Percentiles rank a stretch among this genome's conserved stretches.
Conservation (phyloP, 64 coral and sea anemone species). For the Astreopora myriophthalma region DNA sequence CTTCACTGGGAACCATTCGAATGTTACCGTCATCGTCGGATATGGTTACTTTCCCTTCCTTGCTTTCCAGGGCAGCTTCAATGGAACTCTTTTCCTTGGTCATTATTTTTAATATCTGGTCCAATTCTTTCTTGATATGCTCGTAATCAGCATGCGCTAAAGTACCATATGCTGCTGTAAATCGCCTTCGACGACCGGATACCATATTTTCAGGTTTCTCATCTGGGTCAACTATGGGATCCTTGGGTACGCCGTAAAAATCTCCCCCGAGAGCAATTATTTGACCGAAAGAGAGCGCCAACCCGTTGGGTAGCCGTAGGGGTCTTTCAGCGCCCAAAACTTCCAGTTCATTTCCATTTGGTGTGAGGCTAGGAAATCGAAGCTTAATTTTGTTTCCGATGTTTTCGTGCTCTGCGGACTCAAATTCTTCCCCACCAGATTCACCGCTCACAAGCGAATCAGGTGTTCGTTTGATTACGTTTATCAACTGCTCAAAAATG, state of each 20-base stretch:
- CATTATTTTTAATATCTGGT: conserved; percentile 69
- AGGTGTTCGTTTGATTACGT: conserved; percentile 37
- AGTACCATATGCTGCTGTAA: conserved; percentile 50
- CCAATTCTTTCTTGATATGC: conserved; percentile 48
- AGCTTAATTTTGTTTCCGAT: conserved; percentile 56
- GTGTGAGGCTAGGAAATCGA: conserved; percentile 16
- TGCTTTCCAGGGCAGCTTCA: conserved; percentile 10
- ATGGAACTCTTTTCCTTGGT: conserved; percentile 36
- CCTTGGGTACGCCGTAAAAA: conserved; percentile 63
- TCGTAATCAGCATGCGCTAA: conserved; percentile 27
- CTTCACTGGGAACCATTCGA: conserved; percentile 19
- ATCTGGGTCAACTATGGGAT: conserved; percentile 43
- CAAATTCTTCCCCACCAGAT: conserved; percentile 18
- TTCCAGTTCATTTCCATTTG: background rate
- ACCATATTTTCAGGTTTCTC: background rate
- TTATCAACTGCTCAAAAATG: conserved; percentile 4
- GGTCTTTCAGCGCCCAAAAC: background rate
- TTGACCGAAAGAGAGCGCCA: conserved; percentile 42
- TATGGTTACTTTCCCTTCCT: background rate
- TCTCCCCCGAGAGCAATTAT: conserved; percentile 70
- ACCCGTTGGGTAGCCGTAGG: conserved; percentile 36
- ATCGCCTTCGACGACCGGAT: conserved; percentile 31
- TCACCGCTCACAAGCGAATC: background rate
- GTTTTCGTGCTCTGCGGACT: conserved; percentile 52
- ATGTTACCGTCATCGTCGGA: background rate